phyloP scores from a whole-genome alignment of 2,797 vertebrate species.

The Tenualosa thibaudeaui region DNA sequence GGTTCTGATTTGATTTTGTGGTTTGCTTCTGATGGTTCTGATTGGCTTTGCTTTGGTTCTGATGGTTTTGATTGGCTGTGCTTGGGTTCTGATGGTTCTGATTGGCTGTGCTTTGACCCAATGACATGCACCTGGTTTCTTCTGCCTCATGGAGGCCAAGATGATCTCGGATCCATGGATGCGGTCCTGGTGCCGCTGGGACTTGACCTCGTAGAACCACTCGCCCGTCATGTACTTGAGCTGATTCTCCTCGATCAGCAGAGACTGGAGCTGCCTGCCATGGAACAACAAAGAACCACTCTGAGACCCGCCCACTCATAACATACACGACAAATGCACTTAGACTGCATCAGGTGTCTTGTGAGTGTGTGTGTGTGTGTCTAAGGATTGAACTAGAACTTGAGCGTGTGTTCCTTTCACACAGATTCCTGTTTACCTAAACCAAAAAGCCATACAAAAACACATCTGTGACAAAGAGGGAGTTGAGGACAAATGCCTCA shows the following conservation, averaged over 20 bases:
- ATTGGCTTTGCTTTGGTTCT: too few relatives aligned
- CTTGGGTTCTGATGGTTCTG: not conserved
- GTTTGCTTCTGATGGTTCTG: too few relatives aligned
- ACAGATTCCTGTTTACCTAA: not conserved
- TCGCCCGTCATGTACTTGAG: conserved; percentile 92
- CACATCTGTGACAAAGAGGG: conserved; percentile 1
- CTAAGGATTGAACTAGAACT: too few relatives aligned
- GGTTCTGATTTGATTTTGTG: too few relatives aligned
- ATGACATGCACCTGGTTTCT: conserved; percentile 58
- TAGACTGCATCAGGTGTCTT: not conserved
- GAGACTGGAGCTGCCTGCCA: conserved; percentile 82
- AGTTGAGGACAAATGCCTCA: conserved; percentile 30
- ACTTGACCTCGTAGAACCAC: conserved; percentile 97
- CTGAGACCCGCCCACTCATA: not conserved
- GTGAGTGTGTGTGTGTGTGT: not conserved
- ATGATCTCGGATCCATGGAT: conserved; percentile 94
- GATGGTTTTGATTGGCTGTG: too few relatives aligned
- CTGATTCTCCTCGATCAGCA: conserved; percentile 71
- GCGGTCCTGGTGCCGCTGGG: conserved; percentile 87
- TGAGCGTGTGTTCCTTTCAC: not conserved
- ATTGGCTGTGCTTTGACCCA: too few relatives aligned
- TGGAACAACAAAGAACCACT: conserved; percentile 40
- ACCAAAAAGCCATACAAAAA: not conserved
- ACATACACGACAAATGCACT: not conserved
- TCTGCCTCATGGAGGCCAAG: conserved; percentile 88